Percentiles rank a stretch among this genome's conserved stretches.
phyloP scores from a whole-genome alignment of 1,140 invertebrate genomes.

The Apis mellifera region DNA sequence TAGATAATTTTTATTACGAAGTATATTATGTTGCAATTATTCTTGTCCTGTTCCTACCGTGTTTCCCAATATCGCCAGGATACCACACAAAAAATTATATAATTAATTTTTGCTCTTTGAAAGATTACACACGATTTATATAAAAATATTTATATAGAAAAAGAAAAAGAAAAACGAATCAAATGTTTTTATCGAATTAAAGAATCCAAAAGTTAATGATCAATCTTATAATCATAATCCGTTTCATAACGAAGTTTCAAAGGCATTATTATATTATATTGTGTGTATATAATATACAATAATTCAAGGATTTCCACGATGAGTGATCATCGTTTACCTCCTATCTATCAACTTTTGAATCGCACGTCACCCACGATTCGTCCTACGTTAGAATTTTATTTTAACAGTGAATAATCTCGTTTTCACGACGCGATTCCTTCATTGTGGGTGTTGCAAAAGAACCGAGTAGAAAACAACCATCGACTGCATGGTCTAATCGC shows the following conservation, averaged over 20 bases:
- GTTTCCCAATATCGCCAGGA: background rate
- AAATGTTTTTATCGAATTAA: background rate
- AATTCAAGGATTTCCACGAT: slow-evolving; percentile 12
- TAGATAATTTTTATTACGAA: slow-evolving; percentile 30
- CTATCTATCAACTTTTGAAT: background rate
- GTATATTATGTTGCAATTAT: slow-evolving; percentile 26
- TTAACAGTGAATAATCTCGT: slow-evolving; percentile 4
- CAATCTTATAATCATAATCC: background rate
- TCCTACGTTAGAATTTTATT: slow-evolving; percentile 7
- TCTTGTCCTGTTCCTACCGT: background rate
- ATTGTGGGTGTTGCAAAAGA: slow-evolving; percentile 47
- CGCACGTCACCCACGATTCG: background rate
- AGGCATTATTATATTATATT: no score
- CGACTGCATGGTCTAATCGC: slow-evolving; percentile 52
- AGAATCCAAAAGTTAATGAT: background rate
- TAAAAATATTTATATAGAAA: background rate
- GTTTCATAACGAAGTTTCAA: background rate
- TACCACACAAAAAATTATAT: background rate
- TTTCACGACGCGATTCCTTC: background rate
- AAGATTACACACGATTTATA: no score
- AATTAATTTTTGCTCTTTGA: background rate
- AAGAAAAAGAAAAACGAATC: background rate
- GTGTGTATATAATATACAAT: background rate
- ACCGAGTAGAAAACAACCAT: slow-evolving; percentile 32
- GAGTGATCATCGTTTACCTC: background rate